phyloP scores from a whole-genome alignment of 2,888 invertebrate species.

The Synanthedon vespiformis region DNA sequence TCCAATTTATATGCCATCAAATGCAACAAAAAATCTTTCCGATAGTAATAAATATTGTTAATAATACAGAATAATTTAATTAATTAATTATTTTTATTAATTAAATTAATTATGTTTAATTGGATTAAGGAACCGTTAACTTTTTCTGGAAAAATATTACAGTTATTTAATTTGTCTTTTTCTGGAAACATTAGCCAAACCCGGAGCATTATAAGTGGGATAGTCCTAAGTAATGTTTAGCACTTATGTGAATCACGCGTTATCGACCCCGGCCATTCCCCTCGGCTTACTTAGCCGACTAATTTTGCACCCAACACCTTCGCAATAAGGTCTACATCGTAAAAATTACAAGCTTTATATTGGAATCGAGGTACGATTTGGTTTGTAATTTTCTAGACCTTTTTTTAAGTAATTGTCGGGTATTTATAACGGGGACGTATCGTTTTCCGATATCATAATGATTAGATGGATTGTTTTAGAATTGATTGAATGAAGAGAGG shows the following conservation, averaged over 20 bases:
- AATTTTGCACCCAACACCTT: conserved; percentile 11
- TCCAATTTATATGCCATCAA: no score
- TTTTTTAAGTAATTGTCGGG: conserved; percentile 2
- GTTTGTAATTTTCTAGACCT: conserved; percentile 4
- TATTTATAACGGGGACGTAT: conserved; percentile 4
- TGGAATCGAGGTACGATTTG: conserved; percentile 6
- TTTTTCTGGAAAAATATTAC: no score
- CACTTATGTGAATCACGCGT: conserved; percentile 48
- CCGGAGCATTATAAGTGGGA: conserved; percentile 24
- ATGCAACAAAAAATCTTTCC: no score
- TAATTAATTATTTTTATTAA: no score
- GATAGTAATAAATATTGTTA: no score
- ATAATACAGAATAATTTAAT: no score
- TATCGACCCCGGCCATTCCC: conserved; percentile 37
- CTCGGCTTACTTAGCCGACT: conserved; percentile 13
- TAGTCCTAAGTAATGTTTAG: conserved; percentile 34
- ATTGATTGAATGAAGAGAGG: background rate
- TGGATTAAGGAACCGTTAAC: no score
- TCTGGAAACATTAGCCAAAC: background rate
- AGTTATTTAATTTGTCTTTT: no score
- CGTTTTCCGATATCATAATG: conserved; percentile 10
- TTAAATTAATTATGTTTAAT: no score
- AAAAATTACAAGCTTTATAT: conserved; percentile 4
- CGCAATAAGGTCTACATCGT: background rate
- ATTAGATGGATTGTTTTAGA: conserved; percentile 6